Base-by-base conservation (phyloP, 2,113 vertebrate species). In the Dicrurus megarhynchus region DNA sequence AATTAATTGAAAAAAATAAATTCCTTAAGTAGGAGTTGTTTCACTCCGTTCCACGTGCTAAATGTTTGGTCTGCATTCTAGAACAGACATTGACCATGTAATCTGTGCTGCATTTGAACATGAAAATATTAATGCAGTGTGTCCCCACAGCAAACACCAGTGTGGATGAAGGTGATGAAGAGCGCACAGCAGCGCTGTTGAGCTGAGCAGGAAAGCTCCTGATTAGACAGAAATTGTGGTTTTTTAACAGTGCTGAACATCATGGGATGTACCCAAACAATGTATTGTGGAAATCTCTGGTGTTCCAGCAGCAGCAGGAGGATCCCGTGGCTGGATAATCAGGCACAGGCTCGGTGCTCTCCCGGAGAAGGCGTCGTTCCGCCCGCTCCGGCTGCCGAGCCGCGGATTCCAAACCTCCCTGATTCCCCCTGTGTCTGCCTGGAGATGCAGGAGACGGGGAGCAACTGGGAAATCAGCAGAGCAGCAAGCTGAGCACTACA, bases 401-500 rank as follows among this genome's bases (percentile, higher is more conserved):
- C 75, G 61, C 39, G 32, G 86, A 89, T 95, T 84, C 49, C 35
- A 9, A 90, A 30, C 37, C 13, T 24, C 68, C 65, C 41, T 18
- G 44, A 67, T 93, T 91, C 83, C 61, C 70, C 91, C 65, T 10
- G 61, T 6, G 71, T 22, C 50, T 37, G 27, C 76, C 77, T 60
- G 46, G 13, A 61, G 79, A 50, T 88, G 71, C 44, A 88, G 95
- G 89, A 95, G 87, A 95, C 71, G 91, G 76, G 87, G 83, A 97
- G 87, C 95, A 81, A 95, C 92, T 95, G 84, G 92, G 95, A 97
- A 98, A 96, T 75, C 89, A 97, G 94, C 60, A 94, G 80, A 96
- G 93, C 89, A 89, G 73, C 90, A 90, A 97, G 93, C 94, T 95
- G 83, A 96, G 87, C 84, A 91, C 74, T 63, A 87, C 84, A 93